Conservation (phyloP, 2,888 invertebrate species). For the Aethes cnicana region DNA sequence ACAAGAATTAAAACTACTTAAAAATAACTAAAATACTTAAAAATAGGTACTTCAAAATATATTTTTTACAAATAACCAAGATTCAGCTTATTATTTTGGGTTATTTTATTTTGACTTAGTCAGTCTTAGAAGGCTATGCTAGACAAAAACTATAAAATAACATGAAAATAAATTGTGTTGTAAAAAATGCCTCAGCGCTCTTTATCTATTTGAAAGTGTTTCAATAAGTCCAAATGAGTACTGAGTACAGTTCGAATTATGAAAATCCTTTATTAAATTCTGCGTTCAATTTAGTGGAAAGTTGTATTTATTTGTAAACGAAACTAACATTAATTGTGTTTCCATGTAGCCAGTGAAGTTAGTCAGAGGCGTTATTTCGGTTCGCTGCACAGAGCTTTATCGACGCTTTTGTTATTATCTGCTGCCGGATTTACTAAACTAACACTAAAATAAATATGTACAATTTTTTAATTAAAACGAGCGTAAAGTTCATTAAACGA, state of each 20-base stretch:
- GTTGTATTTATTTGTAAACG: not conserved
- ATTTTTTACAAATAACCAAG: no score
- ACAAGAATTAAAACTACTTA: no score
- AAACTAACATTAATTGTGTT: slow-evolving; percentile 21
- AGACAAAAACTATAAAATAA: no score
- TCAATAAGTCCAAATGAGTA: no score
- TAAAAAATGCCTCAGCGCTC: no score
- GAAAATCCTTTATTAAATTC: slow-evolving; percentile 2
- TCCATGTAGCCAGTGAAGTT: slow-evolving; percentile 27
- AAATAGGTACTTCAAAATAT: no score
- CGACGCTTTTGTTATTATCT: slow-evolving; percentile 36
- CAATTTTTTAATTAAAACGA: not conserved
- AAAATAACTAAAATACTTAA: no score
- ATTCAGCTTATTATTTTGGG: no score
- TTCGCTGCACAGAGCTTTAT: slow-evolving; percentile 43
- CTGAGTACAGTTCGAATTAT: not conserved
- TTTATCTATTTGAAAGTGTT: not conserved
- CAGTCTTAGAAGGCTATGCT: no score
- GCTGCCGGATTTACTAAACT: not conserved
- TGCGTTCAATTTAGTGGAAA: slow-evolving; percentile 2
- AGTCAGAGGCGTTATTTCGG: slow-evolving; percentile 37
- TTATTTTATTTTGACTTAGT: no score
- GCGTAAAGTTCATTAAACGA: no score
- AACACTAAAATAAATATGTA: not conserved
- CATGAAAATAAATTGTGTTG: no score